Evolutionary conservation across 2,797 vertebrate genomes (phyloP).

Genomic region (Melanotaenia pygmaea): DNA sequence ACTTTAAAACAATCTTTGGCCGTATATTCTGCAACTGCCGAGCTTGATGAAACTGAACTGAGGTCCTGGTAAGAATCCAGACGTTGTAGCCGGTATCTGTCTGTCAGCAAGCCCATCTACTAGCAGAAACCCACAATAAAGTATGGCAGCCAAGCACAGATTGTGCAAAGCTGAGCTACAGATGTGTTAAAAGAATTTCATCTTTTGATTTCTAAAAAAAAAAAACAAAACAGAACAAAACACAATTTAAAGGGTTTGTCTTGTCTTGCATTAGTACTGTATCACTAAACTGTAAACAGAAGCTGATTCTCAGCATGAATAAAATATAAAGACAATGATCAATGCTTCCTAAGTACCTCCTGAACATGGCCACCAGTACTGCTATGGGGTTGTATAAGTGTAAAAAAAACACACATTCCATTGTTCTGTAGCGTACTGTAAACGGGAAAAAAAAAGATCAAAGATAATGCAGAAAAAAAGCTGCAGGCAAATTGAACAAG

Average conservation of each 20-base stretch:
- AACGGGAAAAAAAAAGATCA: neutral
- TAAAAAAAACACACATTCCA: too few species aligned
- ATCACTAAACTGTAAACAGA: too few species aligned
- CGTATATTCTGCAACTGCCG: conserved; percentile 3
- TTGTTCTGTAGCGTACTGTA: neutral
- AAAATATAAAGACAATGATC: neutral
- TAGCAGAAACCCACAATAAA: conserved; percentile 10
- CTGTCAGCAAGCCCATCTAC: conserved; percentile 30
- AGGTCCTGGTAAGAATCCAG: neutral
- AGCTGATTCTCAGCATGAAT: neutral
- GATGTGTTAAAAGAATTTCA: neutral
- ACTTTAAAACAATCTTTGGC: too few species aligned
- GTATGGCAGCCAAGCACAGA: neutral
- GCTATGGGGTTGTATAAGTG: too few species aligned
- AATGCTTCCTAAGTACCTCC: too few species aligned
- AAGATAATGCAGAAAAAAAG: neutral
- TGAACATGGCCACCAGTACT: too few species aligned
- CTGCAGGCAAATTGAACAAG: neutral
- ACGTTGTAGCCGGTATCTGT: neutral
- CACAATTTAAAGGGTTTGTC: too few species aligned
- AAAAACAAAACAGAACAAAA: too few species aligned
- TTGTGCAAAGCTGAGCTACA: neutral
- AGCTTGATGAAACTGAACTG: neutral
- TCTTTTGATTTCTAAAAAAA: too few species aligned
- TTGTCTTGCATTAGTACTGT: too few species aligned